These are phyloP conservation scores for Corythornis vintsioides DNA, from an alignment of 2,113 vertebrate species.

Conservation along the genomic window DNA sequence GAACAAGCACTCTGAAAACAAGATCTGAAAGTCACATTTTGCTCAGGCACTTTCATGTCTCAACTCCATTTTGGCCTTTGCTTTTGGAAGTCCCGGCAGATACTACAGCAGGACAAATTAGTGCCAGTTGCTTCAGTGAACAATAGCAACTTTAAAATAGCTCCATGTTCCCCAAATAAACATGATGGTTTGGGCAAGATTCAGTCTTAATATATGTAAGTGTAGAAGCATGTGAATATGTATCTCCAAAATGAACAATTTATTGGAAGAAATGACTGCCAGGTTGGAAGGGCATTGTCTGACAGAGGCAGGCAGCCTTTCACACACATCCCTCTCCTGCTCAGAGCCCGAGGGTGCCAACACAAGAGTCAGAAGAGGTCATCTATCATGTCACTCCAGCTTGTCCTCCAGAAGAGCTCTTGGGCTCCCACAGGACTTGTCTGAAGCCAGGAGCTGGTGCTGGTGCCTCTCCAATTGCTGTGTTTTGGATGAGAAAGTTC, in stretches of 20 bases:
- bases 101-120: background rate
- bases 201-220: background rate
- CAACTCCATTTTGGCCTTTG: background rate
- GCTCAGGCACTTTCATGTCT: background rate
- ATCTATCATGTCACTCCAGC: background rate
- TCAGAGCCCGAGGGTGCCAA: background rate
- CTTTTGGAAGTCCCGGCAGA: background rate
- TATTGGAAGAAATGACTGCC: background rate
- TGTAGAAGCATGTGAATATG: background rate
- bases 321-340: background rate
- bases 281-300: background rate
- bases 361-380: background rate
- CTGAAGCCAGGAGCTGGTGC: background rate
- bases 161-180: background rate
- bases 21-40: background rate
- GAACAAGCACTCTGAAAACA: background rate
- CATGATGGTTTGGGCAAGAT: background rate
- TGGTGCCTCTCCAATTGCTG: fast-evolving
- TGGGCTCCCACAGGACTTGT: background rate
- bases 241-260: background rate
- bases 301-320: background rate
- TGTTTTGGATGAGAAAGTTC: background rate
- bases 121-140: background rate
- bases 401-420: background rate
- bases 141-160: background rate